phyloP scores from a whole-genome alignment of 2,113 vertebrate genomes.

The Spermophilus dauricus region DNA sequence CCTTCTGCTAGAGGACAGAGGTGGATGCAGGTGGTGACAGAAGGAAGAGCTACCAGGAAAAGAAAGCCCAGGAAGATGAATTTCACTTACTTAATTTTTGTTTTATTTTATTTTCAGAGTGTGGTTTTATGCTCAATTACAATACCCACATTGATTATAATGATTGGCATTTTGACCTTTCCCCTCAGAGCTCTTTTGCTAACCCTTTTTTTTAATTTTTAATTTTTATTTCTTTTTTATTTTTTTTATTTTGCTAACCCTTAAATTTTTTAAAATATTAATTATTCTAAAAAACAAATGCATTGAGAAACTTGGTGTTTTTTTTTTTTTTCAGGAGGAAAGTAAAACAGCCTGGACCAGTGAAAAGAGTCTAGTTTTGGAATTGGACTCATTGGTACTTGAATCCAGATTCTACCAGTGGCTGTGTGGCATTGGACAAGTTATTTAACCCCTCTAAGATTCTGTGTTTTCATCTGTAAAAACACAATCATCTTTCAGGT shows the following conservation, averaged over 20 bases:
- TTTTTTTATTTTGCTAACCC: too few relatives aligned
- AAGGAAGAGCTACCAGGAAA: not conserved
- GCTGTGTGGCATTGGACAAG: not conserved
- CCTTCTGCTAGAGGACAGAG: not conserved
- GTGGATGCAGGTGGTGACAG: not conserved
- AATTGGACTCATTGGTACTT: not conserved
- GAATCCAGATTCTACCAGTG: not conserved
- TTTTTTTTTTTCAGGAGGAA: not conserved
- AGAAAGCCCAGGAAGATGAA: not conserved
- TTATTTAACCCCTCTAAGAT: not conserved
- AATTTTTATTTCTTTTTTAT: too few relatives aligned
- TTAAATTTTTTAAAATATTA: too few relatives aligned
- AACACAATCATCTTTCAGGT: not conserved
- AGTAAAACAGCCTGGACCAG: not conserved
- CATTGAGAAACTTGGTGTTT: not conserved
- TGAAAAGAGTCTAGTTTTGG: not conserved
- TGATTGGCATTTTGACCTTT: constrained; percentile 21
- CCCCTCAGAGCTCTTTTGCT: not conserved
- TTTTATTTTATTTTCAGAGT: not conserved
- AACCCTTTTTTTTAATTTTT: not conserved
- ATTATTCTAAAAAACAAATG: constrained; percentile 43
- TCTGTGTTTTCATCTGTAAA: not conserved
- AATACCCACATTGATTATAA: not conserved
- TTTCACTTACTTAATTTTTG: not conserved
- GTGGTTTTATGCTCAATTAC: not conserved